Conservation (phyloP, 2,797 vertebrate species). For the Lophius americanus region DNA sequence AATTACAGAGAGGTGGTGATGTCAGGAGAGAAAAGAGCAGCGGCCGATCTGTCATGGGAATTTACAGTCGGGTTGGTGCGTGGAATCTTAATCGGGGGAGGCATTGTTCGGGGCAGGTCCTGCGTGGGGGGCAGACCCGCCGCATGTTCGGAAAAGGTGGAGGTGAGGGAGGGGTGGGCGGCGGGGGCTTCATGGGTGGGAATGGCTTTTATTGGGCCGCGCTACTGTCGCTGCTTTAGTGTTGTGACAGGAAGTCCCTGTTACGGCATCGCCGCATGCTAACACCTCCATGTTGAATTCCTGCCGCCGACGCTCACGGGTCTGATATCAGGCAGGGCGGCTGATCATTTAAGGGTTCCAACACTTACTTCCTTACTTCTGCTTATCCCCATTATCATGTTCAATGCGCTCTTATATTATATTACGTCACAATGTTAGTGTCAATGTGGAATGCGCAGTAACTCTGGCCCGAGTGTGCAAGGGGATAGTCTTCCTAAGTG, state of each 20-base stretch:
- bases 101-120: conserved; percentile 77
- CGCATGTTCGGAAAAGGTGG: conserved; percentile 41
- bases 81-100: conserved; percentile 81
- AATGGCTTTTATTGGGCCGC: conserved; percentile 33
- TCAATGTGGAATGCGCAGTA: no score
- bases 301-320: not conserved
- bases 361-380: no score
- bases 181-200: conserved; percentile 30
- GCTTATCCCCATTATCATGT: no score
- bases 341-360: no score
- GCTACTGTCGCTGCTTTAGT: conserved; percentile 36
- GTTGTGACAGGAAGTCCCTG: conserved; percentile 38
- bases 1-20: conserved; percentile 79
- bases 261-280: not conserved
- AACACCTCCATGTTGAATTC: not conserved
- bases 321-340: not conserved
- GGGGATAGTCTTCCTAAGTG: no score
- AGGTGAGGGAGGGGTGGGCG: not conserved
- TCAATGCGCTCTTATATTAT: no score
- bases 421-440: no score
- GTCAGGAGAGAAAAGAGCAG: conserved; percentile 79
- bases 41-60: conserved; percentile 78
- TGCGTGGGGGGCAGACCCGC: conserved; percentile 62
- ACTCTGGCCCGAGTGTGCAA: no score
- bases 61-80: conserved; percentile 82